Evolutionary conservation across 2,888 invertebrate genomes (phyloP).

Genomic region (Ferdinandea cuprea): DNA sequence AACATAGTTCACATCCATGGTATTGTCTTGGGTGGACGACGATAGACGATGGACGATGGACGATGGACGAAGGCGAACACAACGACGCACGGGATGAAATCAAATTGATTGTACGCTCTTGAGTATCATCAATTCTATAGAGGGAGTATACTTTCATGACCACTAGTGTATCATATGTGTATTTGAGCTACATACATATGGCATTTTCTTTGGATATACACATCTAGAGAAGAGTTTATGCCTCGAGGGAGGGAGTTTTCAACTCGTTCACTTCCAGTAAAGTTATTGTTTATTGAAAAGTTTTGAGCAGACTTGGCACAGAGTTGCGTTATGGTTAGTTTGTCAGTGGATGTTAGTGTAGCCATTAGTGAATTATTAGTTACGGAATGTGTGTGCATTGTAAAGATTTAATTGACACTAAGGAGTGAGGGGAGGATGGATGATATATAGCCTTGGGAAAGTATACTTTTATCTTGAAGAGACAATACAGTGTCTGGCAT

Average conservation of each 20-base stretch:
- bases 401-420: slow-evolving; percentile 53
- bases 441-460: neutral
- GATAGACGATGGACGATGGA: too few species aligned
- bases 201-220: slow-evolving; percentile 15
- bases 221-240: too few species aligned
- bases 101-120: slow-evolving; percentile 45
- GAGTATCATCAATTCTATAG: slow-evolving; percentile 5
- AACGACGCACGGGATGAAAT: too few species aligned
- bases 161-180: slow-evolving; percentile 9
- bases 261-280: slow-evolving; percentile 49
- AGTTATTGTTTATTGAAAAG: slow-evolving; percentile 68
- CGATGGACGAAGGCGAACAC: too few species aligned
- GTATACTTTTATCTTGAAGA: neutral
- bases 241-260: slow-evolving; percentile 22
- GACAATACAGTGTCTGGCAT: neutral
- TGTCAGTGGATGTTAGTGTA: slow-evolving; percentile 31
- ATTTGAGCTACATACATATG: neutral
- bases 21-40: slow-evolving; percentile 6
- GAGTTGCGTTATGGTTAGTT: slow-evolving; percentile 39
- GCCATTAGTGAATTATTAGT: slow-evolving; percentile 47
- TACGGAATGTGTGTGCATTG: slow-evolving; percentile 34
- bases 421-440: too few species aligned
- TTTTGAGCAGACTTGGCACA: slow-evolving; percentile 41
- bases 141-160: slow-evolving; percentile 34
- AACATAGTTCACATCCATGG: slow-evolving; percentile 25